A percentile compares a stretch with the other conserved stretches of the same genome.
Conservation (phyloP, 2,113 vertebrate species). For the Platysternon megacephalum region DNA sequence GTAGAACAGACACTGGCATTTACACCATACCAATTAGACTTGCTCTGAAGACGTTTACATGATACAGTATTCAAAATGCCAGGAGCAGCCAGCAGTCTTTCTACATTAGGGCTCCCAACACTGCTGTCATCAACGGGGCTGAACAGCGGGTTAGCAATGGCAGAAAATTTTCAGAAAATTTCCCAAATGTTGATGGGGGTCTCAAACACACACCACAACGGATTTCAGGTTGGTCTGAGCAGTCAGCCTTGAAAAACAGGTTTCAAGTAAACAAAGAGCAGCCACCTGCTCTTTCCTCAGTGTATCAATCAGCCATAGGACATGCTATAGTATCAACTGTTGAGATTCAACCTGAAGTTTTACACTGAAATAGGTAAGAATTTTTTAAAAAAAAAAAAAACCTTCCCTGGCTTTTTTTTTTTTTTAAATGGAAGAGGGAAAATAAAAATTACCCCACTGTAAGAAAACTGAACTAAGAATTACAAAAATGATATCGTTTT, state of each 20-base stretch:
- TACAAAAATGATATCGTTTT: background rate
- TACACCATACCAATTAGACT: background rate
- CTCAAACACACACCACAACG: background rate
- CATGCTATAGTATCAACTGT: background rate
- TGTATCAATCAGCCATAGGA: background rate
- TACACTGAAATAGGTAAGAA: background rate
- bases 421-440: background rate
- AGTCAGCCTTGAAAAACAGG: background rate
- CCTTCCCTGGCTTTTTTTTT: background rate
- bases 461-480: background rate
- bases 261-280: background rate
- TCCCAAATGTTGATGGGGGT: background rate
- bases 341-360: background rate
- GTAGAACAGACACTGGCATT: too few relatives aligned
- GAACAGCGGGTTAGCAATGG: background rate
- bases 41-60: background rate
- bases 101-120: background rate
- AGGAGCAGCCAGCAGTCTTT: background rate
- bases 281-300: background rate
- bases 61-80: background rate
- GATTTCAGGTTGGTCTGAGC: background rate
- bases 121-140: background rate
- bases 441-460: background rate
- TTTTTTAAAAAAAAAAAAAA: background rate
- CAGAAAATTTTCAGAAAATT: background rate